A percentile compares a stretch with the other conserved stretches of the same genome.
Conservation (phyloP, 2,888 invertebrate genomes). For the Digitonthophagus gazella region DNA sequence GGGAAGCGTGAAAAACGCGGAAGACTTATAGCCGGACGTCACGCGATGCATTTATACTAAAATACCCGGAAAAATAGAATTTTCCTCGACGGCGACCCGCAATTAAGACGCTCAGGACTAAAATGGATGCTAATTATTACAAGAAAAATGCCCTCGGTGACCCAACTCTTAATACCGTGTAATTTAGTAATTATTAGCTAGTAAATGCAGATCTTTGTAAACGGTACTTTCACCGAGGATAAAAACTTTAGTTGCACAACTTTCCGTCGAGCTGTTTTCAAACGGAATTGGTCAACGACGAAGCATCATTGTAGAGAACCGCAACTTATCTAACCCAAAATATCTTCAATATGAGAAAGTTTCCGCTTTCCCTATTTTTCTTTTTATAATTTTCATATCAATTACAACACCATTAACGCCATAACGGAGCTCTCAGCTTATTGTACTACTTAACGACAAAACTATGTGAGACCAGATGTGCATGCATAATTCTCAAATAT, state of each 20-base stretch:
- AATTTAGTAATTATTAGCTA: not conserved
- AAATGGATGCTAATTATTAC: not conserved
- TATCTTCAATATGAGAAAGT: not conserved
- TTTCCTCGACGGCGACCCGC: not conserved
- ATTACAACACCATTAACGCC: not conserved
- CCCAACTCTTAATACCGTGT: not conserved
- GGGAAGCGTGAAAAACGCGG: slow-evolving; percentile 5
- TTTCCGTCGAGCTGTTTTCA: not conserved
- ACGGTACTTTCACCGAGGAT: not conserved
- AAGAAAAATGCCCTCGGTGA: not conserved
- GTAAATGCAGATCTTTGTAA: not conserved
- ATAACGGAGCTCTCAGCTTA: not conserved
- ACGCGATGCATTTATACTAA: slow-evolving; percentile 9
- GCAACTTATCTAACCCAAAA: not conserved
- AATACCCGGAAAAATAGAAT: not conserved
- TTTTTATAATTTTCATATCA: not conserved
- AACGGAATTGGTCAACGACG: not conserved
- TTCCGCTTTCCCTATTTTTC: not conserved
- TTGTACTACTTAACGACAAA: not conserved
- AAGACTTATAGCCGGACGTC: not conserved
- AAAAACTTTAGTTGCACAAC: not conserved
- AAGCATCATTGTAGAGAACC: not conserved
- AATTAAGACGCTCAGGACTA: not conserved
- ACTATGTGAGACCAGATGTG: not conserved
- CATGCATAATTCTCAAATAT: not conserved